These are phyloP conservation scores for Pollenia amentaria DNA, from an alignment of 2,888 invertebrate genomes.

Conservation along the genomic window DNA sequence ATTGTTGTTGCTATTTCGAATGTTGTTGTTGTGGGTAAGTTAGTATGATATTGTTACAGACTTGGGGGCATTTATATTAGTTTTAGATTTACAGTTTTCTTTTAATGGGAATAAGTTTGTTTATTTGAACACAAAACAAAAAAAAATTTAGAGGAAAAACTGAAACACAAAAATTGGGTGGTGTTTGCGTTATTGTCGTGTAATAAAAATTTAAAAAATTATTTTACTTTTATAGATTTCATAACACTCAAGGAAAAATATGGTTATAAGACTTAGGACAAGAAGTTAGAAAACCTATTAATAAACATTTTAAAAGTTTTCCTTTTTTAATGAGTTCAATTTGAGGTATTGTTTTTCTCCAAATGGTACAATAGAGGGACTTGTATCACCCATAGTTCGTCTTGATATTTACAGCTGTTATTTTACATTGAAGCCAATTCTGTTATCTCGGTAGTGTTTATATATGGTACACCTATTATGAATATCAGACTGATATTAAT, in stretches of 20 bases:
- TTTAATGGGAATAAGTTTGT: slow-evolving; percentile 64
- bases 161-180: slow-evolving; percentile 51
- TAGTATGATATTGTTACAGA: slow-evolving; percentile 36
- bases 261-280: no score
- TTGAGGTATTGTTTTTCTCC: no score
- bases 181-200: slow-evolving; percentile 55
- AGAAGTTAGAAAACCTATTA: no score
- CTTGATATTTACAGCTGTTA: no score
- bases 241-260: slow-evolving; percentile 15
- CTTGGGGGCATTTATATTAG: slow-evolving; percentile 67
- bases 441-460: no score
- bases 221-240: slow-evolving; percentile 25
- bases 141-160: neutral
- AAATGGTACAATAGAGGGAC: no score
- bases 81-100: slow-evolving; percentile 68
- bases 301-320: no score
- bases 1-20: neutral
- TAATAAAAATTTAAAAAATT: slow-evolving; percentile 50
- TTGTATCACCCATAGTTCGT: no score
- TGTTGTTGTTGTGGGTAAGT: slow-evolving; percentile 12
- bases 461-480: no score
- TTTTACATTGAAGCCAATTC: no score
- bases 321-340: no score
- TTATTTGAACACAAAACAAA: slow-evolving; percentile 37
- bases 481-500: no score